These are phyloP conservation scores for Edolisoma coerulescens DNA, from an alignment of 2,113 vertebrate genomes.

Conservation along the genomic window DNA sequence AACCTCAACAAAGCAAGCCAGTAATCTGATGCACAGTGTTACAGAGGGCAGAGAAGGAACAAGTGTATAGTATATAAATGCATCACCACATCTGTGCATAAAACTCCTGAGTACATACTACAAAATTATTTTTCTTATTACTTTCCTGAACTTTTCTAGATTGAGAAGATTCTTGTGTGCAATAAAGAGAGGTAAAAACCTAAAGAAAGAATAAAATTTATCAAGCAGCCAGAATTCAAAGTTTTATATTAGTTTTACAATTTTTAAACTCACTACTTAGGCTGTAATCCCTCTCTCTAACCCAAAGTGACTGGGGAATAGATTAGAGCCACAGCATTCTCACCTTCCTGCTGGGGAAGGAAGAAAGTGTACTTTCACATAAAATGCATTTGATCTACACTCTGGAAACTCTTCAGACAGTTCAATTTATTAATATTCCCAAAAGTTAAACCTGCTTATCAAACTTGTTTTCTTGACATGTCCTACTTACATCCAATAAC, in stretches of 20 bases:
- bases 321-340: neutral
- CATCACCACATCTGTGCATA: neutral
- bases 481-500: neutral
- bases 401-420: neutral
- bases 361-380: neutral
- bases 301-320: constrained; percentile 8
- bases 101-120: neutral
- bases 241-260: neutral
- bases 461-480: neutral
- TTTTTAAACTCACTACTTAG: neutral
- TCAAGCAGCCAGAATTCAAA: neutral
- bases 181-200: neutral
- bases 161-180: neutral
- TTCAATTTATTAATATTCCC: constrained; percentile 27
- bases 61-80: neutral
- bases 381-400: neutral
- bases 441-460: neutral
- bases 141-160: neutral
- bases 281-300: constrained; percentile 38
- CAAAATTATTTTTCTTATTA: neutral
- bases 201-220: neutral
- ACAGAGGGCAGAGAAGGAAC: neutral
- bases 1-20: neutral
- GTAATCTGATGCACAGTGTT: neutral
- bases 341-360: neutral